A percentile compares a stretch with the other conserved stretches of the same genome.
These are phyloP conservation scores for Poliocrania exsul DNA, from an alignment of 2,797 vertebrate species.

Conservation along the genomic window DNA sequence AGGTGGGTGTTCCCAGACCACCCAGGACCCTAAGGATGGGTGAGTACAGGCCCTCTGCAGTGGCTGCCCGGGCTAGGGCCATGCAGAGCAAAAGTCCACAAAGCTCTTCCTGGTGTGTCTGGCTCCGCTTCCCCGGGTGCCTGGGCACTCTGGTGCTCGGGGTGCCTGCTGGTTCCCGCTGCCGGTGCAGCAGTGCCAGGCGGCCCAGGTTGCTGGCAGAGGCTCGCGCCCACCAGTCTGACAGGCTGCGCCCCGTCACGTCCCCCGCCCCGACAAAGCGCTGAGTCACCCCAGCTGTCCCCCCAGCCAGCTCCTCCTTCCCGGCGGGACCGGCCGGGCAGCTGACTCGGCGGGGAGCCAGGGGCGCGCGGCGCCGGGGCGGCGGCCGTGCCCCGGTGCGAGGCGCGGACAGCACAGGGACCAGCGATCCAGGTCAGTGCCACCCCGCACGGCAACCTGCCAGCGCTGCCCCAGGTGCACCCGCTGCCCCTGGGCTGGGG, in stretches of 20 bases:
- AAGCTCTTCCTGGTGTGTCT: accelerated
- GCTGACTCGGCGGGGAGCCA: neutral
- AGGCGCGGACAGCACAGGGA: neutral
- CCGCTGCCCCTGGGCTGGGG: neutral
- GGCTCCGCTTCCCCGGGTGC: neutral
- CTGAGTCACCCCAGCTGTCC: slow-evolving; percentile 39
- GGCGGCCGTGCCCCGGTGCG: neutral
- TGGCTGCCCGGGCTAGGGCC: neutral
- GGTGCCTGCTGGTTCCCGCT: neutral
- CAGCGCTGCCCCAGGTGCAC: neutral
- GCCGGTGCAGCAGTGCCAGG: neutral
- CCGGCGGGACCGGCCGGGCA: neutral
- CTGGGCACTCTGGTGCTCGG: neutral
- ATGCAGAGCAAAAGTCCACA: accelerated
- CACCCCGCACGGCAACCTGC: neutral
- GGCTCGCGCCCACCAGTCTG: neutral
- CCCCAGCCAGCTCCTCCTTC: neutral
- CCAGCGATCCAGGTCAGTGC: neutral
- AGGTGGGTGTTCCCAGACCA: neutral
- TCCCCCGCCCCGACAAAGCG: neutral
- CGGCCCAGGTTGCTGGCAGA: neutral
- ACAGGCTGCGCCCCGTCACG: neutral
- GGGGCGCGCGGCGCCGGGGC: neutral
- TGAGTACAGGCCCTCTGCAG: no score
- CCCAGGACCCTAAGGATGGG: accelerated